These are phyloP conservation scores for Aphyosemion australe DNA, from an alignment of 2,113 vertebrate genomes.

Conservation along the genomic window DNA sequence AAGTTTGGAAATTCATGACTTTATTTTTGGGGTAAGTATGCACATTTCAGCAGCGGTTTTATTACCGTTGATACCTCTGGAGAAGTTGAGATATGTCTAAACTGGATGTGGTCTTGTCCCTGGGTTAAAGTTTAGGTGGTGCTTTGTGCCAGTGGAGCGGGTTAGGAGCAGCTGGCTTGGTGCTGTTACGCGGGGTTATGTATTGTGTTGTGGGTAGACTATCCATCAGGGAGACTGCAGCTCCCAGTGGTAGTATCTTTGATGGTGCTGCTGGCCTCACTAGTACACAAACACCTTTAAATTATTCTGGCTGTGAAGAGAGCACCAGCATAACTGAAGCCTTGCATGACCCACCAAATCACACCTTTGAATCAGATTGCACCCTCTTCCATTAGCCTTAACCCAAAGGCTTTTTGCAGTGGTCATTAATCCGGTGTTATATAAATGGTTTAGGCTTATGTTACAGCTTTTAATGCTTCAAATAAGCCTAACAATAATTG, in stretches of 20 bases:
- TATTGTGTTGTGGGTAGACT: constrained; percentile 38
- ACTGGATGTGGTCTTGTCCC: constrained; percentile 12
- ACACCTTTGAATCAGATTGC: constrained; percentile 2
- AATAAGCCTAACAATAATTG: constrained; percentile 1
- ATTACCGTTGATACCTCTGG: constrained; percentile 3
- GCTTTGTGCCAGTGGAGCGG: constrained; percentile 30
- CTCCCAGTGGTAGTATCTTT: constrained; percentile 56
- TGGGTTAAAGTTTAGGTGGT: constrained; percentile 30
- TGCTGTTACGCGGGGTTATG: constrained; percentile 41
- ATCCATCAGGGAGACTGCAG: constrained; percentile 72
- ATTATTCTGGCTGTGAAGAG: constrained; percentile 41
- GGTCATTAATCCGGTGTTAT: background rate
- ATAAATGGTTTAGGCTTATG: background rate
- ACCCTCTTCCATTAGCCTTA: constrained; percentile 10
- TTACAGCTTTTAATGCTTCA: constrained; percentile 7
- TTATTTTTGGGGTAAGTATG: constrained; percentile 15
- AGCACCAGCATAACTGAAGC: background rate
- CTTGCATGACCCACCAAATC: constrained; percentile 1
- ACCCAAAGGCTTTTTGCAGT: constrained; percentile 3
- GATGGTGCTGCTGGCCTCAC: constrained; percentile 24
- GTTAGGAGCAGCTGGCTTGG: constrained; percentile 53
- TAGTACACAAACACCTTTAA: constrained; percentile 23
- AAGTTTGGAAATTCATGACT: constrained; percentile 17
- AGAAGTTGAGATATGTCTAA: constrained; percentile 13
- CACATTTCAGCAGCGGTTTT: constrained; percentile 14